Evolutionary conservation across 2,797 vertebrate genomes (phyloP), one percentile per base, ranked within the genome.

Genomic region (Potorous gilbertii): DNA sequence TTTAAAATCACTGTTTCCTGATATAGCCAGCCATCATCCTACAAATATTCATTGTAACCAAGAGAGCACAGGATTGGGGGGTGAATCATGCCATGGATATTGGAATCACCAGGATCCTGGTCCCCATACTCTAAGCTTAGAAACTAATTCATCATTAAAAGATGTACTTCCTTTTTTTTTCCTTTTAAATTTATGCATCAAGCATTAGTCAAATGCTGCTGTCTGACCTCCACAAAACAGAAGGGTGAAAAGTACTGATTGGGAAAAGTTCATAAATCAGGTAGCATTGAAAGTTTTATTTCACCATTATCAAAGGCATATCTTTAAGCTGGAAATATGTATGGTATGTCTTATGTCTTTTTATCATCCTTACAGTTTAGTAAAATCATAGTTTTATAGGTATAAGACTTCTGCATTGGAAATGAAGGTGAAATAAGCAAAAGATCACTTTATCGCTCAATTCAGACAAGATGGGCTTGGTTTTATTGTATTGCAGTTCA

Each of bases 371-470:
- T 62, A 40, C 50, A 94, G 66, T 74, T 94, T 94, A 94, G 93
- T 96, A 96, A 98, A 97, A 97, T 92, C 94, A 66, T n/a, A 91
- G 28, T 92, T 97, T 97, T 96, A 97, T 95, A 95, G 94, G 90
- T 96, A 66, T 91, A 90, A 96, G 91, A 54, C 74, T 94, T 96
- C 89, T 93, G 96, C 74, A 81, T 96, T 90, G 93, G 94, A 95
- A 97, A 96, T 94, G 94, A 98, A 96, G 95, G 97, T 94, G 95
- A 90, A 93, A 95, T 94, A 98, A 97, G 54, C 96, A 96, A 96
- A 96, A 96, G 98, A 97, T 97, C 92, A 93, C 96, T 97, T 96
- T 96, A 96, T 97, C 97, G 97, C 94, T 55, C 90, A 56, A 94
- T 56, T 81, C 93, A 97, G 96, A 97, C 91, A 92, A 96, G 95